Conservation (phyloP, 2,113 vertebrate genomes). For the Pterocles burchelli region DNA sequence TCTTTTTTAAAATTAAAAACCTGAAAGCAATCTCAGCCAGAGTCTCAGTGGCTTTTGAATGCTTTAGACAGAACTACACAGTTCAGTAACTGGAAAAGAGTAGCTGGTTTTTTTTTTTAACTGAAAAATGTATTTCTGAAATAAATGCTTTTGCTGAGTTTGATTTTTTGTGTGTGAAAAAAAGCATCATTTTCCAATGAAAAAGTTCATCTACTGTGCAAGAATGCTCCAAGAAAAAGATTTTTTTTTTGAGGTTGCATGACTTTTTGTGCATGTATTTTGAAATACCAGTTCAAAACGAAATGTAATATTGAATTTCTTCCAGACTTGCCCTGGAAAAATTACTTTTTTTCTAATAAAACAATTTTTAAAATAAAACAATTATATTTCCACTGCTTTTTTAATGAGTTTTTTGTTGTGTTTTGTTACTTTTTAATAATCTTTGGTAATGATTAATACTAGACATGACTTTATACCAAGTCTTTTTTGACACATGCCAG, state of each 20-base stretch:
- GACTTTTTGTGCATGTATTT: neutral
- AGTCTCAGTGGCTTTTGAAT: neutral
- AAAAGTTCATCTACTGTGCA: neutral
- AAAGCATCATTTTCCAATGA: neutral
- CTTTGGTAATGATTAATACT: slow-evolving; percentile 57
- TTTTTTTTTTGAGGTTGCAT: neutral
- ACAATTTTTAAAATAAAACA: neutral
- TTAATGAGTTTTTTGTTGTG: neutral
- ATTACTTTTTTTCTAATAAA: neutral
- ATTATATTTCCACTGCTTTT: neutral
- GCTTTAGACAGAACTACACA: neutral
- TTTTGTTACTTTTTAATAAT: neutral
- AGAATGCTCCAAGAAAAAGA: neutral
- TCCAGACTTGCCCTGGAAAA: neutral
- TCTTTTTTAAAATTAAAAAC: slow-evolving; percentile 7
- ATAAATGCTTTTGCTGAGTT: neutral
- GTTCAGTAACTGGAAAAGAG: neutral
- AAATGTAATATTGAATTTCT: neutral
- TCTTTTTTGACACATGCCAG: neutral
- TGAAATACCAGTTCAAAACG: neutral
- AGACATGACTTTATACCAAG: neutral
- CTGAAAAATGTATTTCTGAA: neutral
- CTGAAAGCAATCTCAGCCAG: neutral
- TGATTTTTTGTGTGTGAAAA: neutral
- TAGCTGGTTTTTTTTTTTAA: neutral